Evolutionary conservation across 2,797 vertebrate species (phyloP), one percentile per base, ranked within the genome.

Genomic region (Sebastiscus albofasciatus): DNA sequence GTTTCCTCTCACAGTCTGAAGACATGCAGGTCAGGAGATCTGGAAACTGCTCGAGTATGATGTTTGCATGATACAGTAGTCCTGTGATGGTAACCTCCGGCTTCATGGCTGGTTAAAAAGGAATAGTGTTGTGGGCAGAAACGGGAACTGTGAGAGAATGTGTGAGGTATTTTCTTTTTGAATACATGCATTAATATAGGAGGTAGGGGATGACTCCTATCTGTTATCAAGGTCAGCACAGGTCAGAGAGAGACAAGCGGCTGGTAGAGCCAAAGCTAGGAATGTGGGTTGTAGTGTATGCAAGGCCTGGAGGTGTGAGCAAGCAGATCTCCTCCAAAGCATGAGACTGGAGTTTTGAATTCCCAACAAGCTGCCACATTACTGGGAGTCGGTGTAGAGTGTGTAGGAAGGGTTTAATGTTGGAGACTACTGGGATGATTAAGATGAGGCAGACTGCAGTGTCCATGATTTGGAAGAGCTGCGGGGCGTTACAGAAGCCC

Each of bases 341-440:
- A 46, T 11, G 1, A 20, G 18, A 9, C 24, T 33, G 16, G 24
- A 64, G 34, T 34, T 65, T 52, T 80, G 6, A 75, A 60, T 79
- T 62, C 61, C 33, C 56, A 8, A 74, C 36, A 67, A 71, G 58
- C 70, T 66, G 42, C 36, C 26, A 61, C 39, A 49, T 69, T 22
- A 18, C 20, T 68, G 46, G 20, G 20, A 71, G 33, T 18, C 8
- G 20, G 14, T n/a, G 29, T 18, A 6, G 60, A 72, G 36, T 62
- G 83, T 74, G 62, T 80, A 61, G 74, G 49, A 74, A 29, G 36
- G 78, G 31, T 68, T 84, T 83, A 39, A 77, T 42, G 26, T 68
- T 66, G 12, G 80, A 86, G 55, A 81, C 39, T 72, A 58, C 75
- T 42, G 56, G 59, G 64, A 85, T 39, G 49, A 75, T 75, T 46